Base-by-base conservation (phyloP, 2,113 vertebrate genomes). In the Romanogobio albipinnatus region DNA sequence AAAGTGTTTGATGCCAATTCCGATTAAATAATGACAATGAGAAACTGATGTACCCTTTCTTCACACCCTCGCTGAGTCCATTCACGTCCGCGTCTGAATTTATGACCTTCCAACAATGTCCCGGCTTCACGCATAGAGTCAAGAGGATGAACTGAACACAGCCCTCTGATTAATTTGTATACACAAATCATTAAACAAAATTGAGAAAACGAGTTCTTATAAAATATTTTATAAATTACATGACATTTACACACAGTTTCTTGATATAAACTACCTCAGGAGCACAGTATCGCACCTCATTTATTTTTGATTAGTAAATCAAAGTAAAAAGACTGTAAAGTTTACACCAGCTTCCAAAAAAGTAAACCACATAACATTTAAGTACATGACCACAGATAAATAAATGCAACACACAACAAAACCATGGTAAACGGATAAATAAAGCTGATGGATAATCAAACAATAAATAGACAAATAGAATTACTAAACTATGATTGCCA, bases 1-100 rank as follows among this genome's bases (percentile, higher is more conserved):
- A 94, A 95, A 96, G 93, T 94, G 94, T 93, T 93, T 92, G 92
- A 91, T 91, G 95, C 93, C 94, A 93, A 90, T 94, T 91, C 89
- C 87, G 93, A 96, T 95, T 95, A 95, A 93, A 94, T 83, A 88
- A 84, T 89, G 91, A 95, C 91, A 95, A 94, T 89, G 76, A 89
- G 78, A 92, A 94, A 87, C 88, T 76, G 89, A 61, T 86, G 92
- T 90, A 91, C 91, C 88, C 87, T 89, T 95, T 95, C 93, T 92
- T 92, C 84, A 86, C 59, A 84, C 88, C 90, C 93, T 94, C 91
- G 93, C 92, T 90, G 89, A 94, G 93, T 93, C 90, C 90, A 91
- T 92, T 93, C 91, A 94, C 93, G 94, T 94, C 90, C 90, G 92
- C 91, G 85, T 89, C 91, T 90, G 90, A 92, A 92, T 90, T 51